Percentiles rank a stretch among this genome's conserved stretches.
These are phyloP conservation scores for Pharmacophagus antenor DNA, from an alignment of 2,888 invertebrate species.

Conservation along the genomic window DNA sequence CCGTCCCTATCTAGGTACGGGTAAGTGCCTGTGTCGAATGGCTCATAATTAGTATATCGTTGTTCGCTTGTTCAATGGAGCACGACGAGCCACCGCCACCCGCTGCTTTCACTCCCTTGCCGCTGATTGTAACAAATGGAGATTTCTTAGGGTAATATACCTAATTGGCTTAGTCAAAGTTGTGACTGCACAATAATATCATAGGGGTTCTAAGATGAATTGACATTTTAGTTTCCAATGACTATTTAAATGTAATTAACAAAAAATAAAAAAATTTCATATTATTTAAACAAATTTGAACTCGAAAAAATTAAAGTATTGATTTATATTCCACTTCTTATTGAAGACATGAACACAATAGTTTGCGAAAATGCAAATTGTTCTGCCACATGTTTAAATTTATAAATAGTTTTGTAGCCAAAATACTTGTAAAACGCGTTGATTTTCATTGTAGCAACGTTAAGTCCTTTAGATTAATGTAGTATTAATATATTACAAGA, in stretches of 20 bases:
- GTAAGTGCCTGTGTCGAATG: slow-evolving; percentile 70
- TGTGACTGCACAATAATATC: slow-evolving; percentile 40
- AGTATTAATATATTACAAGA: slow-evolving; percentile 21
- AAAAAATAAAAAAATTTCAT: no score
- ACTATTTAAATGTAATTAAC: slow-evolving; percentile 11
- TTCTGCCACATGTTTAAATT: no score
- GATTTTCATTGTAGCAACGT: slow-evolving; percentile 6
- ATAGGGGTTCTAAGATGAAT: slow-evolving; percentile 63
- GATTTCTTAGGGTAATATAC: slow-evolving; percentile 63
- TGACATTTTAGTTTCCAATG: slow-evolving; percentile 39
- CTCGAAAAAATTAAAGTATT: no score
- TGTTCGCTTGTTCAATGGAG: slow-evolving; percentile 67
- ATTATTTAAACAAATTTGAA: no score
- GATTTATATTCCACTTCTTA: no score
- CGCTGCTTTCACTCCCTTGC: slow-evolving; percentile 51
- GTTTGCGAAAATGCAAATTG: no score
- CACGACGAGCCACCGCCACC: slow-evolving; percentile 49
- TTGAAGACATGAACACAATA: no score
- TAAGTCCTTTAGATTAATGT: slow-evolving; percentile 23
- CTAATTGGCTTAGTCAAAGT: slow-evolving; percentile 46
- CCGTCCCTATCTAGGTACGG: slow-evolving; percentile 53
- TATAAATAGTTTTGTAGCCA: no score
- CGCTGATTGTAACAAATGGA: slow-evolving; percentile 72
- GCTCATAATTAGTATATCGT: slow-evolving; percentile 75
- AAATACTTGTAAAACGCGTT: neutral